These are phyloP conservation scores for Limonius californicus DNA, from an alignment of 1,140 invertebrate species.

Conservation along the genomic window DNA sequence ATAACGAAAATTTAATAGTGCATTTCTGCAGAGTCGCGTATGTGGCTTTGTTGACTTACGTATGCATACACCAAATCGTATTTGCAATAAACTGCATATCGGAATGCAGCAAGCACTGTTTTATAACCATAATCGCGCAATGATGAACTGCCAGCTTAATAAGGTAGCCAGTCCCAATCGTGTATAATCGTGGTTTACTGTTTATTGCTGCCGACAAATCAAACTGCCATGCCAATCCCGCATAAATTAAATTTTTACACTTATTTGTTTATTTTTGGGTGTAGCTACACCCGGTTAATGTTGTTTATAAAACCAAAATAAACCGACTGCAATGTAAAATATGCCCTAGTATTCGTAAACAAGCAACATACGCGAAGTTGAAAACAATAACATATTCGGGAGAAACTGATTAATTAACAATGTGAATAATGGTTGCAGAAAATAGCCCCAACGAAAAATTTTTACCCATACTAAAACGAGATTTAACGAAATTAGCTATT, in stretches of 20 bases:
- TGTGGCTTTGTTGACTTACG: constrained; percentile 2
- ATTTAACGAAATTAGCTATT: no score
- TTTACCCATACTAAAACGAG: no score
- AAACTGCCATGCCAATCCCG: constrained; percentile 20
- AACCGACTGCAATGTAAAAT: no score
- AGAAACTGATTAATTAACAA: no score
- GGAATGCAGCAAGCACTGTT: constrained; percentile 13
- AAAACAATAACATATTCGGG: no score
- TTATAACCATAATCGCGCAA: constrained; percentile 28
- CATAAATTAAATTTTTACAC: neutral
- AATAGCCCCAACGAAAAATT: no score
- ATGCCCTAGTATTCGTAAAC: no score
- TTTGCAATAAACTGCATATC: constrained; percentile 10
- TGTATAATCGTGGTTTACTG: constrained; percentile 28
- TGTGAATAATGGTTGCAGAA: no score
- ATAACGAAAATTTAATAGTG: neutral
- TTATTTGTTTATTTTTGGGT: no score
- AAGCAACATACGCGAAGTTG: no score
- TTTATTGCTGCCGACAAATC: constrained; percentile 25
- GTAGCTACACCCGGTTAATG: no score
- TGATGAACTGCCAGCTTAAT: constrained; percentile 36
- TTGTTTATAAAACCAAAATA: no score
- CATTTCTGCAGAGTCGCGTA: neutral
- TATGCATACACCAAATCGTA: neutral
- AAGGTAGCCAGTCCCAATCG: constrained; percentile 26